Evolutionary conservation across 1,140 invertebrate genomes (phyloP).

Genomic region (Philopotamus ludificatus): DNA sequence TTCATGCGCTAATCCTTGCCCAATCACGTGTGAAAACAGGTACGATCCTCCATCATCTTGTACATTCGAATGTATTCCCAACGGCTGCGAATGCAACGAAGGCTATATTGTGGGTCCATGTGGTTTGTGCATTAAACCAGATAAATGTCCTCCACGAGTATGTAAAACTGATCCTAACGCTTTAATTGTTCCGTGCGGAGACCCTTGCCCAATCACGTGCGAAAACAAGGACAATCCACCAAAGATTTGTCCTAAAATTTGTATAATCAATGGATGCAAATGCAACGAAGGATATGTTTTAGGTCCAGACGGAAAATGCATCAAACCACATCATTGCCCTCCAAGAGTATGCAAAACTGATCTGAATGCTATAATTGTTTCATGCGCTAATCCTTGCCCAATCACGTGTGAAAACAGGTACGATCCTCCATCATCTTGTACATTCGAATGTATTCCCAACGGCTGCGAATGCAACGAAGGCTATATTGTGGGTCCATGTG

Average conservation of each 20-base stretch:
- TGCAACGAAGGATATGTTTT: too few relatives aligned
- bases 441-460: too few relatives aligned
- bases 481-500: not conserved
- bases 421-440: too few relatives aligned
- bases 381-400: too few relatives aligned
- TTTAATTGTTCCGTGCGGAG: constrained; percentile 19
- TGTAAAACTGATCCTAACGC: constrained; percentile 17
- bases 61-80: too few relatives aligned
- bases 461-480: not conserved
- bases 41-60: too few relatives aligned
- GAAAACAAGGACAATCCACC: constrained; percentile 8
- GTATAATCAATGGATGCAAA: constrained; percentile 30
- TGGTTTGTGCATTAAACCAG: constrained; percentile 40
- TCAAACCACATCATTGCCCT: constrained; percentile 9
- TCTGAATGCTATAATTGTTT: too few relatives aligned
- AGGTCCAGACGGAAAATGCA: constrained; percentile 20
- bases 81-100: constrained; percentile 29
- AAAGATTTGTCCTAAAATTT: constrained; percentile 16
- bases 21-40: too few relatives aligned
- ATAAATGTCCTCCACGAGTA: constrained; percentile 37
- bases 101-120: constrained; percentile 24
- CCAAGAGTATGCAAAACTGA: not conserved
- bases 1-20: constrained; percentile 32
- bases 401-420: too few relatives aligned
- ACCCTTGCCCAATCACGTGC: constrained; percentile 33